phyloP scores from a whole-genome alignment of 2,888 invertebrate genomes.

The Muscina levida region DNA sequence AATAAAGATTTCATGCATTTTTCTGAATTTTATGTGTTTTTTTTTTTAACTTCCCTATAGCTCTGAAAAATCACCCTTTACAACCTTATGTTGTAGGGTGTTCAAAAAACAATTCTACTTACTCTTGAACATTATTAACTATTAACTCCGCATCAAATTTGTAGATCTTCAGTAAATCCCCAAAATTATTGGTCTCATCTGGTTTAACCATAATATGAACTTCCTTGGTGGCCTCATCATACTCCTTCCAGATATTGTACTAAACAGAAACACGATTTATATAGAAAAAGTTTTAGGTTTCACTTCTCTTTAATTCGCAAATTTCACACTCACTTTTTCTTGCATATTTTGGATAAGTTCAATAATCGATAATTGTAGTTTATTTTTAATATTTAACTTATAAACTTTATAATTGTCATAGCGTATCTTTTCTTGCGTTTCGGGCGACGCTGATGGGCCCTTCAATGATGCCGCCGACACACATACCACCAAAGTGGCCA shows the following conservation, averaged over 20 bases:
- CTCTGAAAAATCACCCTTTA: too few relatives aligned
- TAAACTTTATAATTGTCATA: conserved; percentile 77
- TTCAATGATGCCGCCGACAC: conserved; percentile 65
- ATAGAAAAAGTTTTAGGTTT: neutral
- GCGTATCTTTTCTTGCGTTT: conserved; percentile 70
- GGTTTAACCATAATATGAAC: conserved; percentile 84
- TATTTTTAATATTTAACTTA: conserved; percentile 79
- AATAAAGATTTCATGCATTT: too few relatives aligned
- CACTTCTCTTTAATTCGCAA: too few relatives aligned
- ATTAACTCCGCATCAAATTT: conserved; percentile 79
- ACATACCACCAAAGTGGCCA: conserved; percentile 68
- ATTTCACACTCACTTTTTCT: conserved; percentile 64
- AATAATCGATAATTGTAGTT: conserved; percentile 80
- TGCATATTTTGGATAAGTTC: conserved; percentile 71
- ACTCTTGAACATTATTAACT: conserved; percentile 84
- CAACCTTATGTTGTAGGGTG: too few relatives aligned
- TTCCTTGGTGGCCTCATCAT: conserved; percentile 77
- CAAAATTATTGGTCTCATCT: conserved; percentile 79
- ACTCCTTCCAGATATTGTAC: conserved; percentile 76
- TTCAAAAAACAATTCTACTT: conserved; percentile 70
- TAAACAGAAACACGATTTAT: conserved; percentile 56
- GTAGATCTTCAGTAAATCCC: conserved; percentile 77
- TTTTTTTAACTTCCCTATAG: too few relatives aligned
- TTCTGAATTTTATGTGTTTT: too few relatives aligned
- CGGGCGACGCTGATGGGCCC: conserved; percentile 43